Conservation (phyloP, 2,113 vertebrate genomes). For the Chrysemys picta region DNA sequence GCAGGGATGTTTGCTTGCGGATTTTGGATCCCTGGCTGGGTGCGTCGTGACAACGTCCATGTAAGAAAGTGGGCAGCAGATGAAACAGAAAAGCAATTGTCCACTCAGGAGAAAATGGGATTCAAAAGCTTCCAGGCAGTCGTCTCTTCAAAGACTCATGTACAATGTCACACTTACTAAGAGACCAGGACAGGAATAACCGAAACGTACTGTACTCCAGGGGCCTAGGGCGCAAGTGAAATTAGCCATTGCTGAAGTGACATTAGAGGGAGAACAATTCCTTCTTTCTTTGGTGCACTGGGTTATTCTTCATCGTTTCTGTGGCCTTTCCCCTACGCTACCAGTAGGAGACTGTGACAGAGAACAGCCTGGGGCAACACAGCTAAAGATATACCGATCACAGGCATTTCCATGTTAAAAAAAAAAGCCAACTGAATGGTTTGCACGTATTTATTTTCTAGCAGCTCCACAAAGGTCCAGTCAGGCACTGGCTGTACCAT, state of each 20-base stretch:
- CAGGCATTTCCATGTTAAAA: neutral
- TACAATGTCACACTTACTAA: slow-evolving; percentile 38
- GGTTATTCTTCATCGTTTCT: slow-evolving; percentile 38
- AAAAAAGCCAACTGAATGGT: neutral
- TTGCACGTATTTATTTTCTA: neutral
- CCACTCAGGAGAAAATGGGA: slow-evolving; percentile 23
- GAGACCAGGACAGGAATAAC: slow-evolving; percentile 36
- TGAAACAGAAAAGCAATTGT: slow-evolving; percentile 51
- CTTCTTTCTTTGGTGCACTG: slow-evolving; percentile 26
- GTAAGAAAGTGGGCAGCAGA: neutral
- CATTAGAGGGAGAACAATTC: slow-evolving; percentile 52
- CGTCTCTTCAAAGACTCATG: neutral
- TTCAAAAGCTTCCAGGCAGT: slow-evolving; percentile 29
- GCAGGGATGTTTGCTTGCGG: neutral
- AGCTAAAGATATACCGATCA: neutral
- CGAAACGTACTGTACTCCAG: neutral
- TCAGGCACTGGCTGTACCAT: accelerated
- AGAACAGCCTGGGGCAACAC: neutral
- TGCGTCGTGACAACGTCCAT: neutral
- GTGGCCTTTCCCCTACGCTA: neutral
- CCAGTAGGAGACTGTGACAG: neutral
- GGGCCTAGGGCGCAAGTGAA: slow-evolving; percentile 25
- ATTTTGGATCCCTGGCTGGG: neutral
- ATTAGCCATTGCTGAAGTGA: neutral
- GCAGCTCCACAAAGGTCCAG: neutral